Base-by-base conservation (phyloP, 1,140 invertebrate species). In the Argopecten irradians region DNA sequence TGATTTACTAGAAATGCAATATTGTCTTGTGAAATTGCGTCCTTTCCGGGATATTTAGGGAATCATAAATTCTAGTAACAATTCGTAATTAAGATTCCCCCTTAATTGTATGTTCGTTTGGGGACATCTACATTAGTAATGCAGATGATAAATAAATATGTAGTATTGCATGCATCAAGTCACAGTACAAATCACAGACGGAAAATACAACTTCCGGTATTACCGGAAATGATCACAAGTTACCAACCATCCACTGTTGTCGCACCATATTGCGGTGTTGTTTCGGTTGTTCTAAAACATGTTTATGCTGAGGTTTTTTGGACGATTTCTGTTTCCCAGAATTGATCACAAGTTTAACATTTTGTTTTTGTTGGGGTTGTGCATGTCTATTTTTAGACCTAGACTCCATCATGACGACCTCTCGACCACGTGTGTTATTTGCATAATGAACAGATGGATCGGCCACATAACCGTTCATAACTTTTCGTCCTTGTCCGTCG, bases 161-260 rank as follows among this genome's bases (percentile, higher is more conserved):
- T n/a, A n/a, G n/a, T n/a, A 8, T 8, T 14, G 43, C 14, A 2
- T 46, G 14, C 43, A 46, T 46, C 19, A 71, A 28, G 55, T n/a
- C n/a, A 71, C 55, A 71, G 8, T 5, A 5, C 8, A 71, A 28
- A 71, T 71, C 14, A 71, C 55, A 71, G 55, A 71, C n/a, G 0
- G 28, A 28, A n/a, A 71, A 39, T 13, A 39, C 36, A 39, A 39
- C 55, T 16, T 71, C 5, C 55, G 8, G 5, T 28, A 1, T 46
- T 11, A 28, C 16, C 14, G 55, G 22, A 71, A n/a, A 71, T 71
- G 55, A 71, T 71, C 55, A 71, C 55, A 71, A 11, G 55, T 71
- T 71, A n/a, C 55, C 55, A 22, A 71, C 55, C 55, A 71, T 71
- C 55, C 55, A 71, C 16, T 71, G 55, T n/a, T 71, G 55, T 71